These are phyloP conservation scores for Drosophila setosimentum DNA, from an alignment of 2,888 invertebrate genomes.

Conservation along the genomic window DNA sequence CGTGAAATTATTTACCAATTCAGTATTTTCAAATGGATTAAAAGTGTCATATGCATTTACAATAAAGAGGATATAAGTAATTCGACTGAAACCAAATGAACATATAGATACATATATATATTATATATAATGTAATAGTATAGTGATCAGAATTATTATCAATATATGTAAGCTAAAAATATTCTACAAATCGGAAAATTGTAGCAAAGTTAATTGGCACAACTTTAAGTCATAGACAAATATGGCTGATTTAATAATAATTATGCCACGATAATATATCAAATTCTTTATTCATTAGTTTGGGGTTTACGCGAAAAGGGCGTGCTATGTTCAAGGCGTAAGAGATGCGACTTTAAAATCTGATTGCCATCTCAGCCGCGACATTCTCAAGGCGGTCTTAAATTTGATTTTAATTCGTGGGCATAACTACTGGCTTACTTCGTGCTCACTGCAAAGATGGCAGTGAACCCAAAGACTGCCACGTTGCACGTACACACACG, in stretches of 20 bases:
- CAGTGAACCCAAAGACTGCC: slow-evolving; percentile 21
- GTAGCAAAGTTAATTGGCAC: neutral
- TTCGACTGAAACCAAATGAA: neutral
- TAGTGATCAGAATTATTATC: neutral
- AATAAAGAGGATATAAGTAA: neutral
- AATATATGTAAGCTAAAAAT: neutral
- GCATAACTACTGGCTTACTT: slow-evolving; percentile 28
- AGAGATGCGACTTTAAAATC: slow-evolving; percentile 12
- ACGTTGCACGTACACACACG: slow-evolving; percentile 29
- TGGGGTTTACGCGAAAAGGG: neutral
- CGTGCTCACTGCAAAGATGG: neutral
- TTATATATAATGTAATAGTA: neutral
- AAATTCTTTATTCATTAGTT: neutral
- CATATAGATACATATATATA: neutral
- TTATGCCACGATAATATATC: neutral
- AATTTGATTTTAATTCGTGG: slow-evolving; percentile 39
- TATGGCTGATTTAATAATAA: neutral
- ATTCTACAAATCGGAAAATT: neutral
- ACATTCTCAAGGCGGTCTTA: slow-evolving; percentile 23
- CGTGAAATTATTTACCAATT: neutral
- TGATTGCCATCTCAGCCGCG: slow-evolving; percentile 16
- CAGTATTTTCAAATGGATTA: neutral
- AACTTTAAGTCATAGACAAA: neutral
- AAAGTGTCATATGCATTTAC: neutral
- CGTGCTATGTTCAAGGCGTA: neutral